These are phyloP conservation scores for Leucopsar rothschildi DNA, from an alignment of 2,113 vertebrate genomes.

Conservation along the genomic window DNA sequence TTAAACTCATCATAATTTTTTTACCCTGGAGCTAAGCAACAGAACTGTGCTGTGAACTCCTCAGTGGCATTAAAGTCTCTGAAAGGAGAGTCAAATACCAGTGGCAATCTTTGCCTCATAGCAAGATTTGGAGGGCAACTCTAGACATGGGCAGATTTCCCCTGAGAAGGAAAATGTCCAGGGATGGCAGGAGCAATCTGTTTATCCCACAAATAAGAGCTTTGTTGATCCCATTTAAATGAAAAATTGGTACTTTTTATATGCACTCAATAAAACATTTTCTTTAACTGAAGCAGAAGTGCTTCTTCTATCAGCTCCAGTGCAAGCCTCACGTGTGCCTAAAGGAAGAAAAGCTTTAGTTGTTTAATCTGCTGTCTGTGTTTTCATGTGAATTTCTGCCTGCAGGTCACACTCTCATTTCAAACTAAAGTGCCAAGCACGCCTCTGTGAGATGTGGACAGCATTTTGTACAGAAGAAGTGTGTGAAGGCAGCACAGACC, in stretches of 20 bases:
- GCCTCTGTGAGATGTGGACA: slow-evolving; percentile 91
- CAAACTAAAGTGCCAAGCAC: slow-evolving; percentile 83
- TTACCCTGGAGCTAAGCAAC: neutral
- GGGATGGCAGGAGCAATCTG: neutral
- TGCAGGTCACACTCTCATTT: slow-evolving; percentile 80
- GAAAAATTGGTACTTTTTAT: neutral
- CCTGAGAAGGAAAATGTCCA: neutral
- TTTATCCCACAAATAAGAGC: neutral
- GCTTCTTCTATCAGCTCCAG: neutral
- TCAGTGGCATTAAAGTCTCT: neutral
- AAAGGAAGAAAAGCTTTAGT: neutral
- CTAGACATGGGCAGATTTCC: neutral
- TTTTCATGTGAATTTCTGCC: neutral
- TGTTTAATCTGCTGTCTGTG: neutral
- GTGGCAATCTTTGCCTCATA: neutral
- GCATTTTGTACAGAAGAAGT: slow-evolving; percentile 91
- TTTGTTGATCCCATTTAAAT: neutral
- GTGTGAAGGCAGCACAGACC: slow-evolving; percentile 85
- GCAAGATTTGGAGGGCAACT: neutral
- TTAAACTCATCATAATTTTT: neutral
- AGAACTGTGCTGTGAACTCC: neutral
- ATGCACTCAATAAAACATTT: neutral
- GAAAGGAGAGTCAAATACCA: neutral
- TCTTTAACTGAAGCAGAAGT: neutral
- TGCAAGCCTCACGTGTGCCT: neutral